Evolutionary conservation across 2,888 invertebrate species (phyloP).

Genomic region (Amphipyra tragopoginis): DNA sequence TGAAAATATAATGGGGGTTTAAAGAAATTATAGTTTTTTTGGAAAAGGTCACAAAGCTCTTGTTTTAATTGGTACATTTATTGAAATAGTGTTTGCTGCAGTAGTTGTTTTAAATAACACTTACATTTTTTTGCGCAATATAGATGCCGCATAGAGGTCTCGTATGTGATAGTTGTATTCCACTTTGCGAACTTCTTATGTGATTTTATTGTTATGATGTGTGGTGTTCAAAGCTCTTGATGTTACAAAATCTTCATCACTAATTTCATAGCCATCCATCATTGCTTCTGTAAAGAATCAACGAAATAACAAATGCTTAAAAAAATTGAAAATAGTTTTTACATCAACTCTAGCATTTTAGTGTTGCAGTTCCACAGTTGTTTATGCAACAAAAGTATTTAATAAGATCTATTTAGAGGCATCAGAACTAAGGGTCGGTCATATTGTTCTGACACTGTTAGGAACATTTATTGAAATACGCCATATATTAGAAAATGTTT

Average conservation of each 20-base stretch:
- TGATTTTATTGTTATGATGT: not conserved
- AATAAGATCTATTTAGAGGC: not conserved
- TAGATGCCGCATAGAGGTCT: not conserved
- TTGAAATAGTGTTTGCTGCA: conserved; percentile 1
- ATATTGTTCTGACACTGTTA: not conserved
- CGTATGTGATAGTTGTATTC: not conserved
- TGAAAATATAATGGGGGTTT: conserved; percentile 26
- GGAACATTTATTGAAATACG: conserved; percentile 1
- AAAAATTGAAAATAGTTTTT: conserved; percentile 8
- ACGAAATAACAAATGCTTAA: conserved; percentile 3
- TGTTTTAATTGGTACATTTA: conserved; percentile 15
- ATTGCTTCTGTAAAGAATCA: not conserved
- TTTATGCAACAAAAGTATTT: not conserved
- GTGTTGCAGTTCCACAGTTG: not conserved
- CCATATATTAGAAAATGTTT: conserved; percentile 13
- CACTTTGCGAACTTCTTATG: conserved; percentile 7
- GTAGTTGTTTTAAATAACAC: not conserved
- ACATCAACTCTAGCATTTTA: not conserved
- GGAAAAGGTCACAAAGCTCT: conserved; percentile 10
- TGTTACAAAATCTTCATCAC: conserved; percentile 8
- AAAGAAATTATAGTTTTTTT: conserved; percentile 19
- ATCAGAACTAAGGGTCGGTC: not conserved
- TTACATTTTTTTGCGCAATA: not conserved
- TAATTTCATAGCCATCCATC: conserved; percentile 11
- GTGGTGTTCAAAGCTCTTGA: conserved; percentile 14